A percentile compares a stretch with the other conserved stretches of the same genome.
phyloP scores from a whole-genome alignment of 2,888 invertebrate genomes.

The Drosophila multiciliata region DNA sequence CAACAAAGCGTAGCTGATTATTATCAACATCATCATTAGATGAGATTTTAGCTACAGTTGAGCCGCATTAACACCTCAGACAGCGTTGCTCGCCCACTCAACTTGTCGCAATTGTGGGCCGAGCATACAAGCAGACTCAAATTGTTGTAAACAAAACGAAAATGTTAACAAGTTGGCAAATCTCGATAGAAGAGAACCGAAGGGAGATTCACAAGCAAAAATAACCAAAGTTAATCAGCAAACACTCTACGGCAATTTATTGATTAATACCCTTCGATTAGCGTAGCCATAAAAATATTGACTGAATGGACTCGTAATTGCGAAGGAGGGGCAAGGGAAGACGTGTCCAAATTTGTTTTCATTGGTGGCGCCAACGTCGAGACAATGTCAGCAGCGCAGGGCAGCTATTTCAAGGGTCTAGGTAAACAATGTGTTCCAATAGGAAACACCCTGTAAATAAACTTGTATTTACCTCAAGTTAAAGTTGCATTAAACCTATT shows the following conservation, averaged over 20 bases:
- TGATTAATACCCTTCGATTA: constrained; percentile 77
- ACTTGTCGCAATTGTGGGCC: constrained; percentile 32
- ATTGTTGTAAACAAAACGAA: constrained; percentile 60
- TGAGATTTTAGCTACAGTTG: constrained; percentile 27
- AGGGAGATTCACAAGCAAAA: constrained; percentile 31
- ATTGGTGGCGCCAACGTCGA: constrained; percentile 38
- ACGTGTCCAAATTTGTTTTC: constrained; percentile 49
- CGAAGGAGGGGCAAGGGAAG: background rate
- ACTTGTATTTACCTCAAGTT: background rate
- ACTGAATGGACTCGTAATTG: constrained; percentile 13
- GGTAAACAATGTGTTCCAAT: background rate
- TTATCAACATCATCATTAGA: constrained; percentile 12
- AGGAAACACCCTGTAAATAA: constrained; percentile 19
- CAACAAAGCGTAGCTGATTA: constrained; percentile 9
- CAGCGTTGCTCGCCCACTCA: constrained; percentile 39
- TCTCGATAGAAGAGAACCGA: constrained; percentile 26
- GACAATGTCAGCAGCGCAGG: constrained; percentile 13
- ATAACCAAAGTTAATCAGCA: constrained; percentile 73
- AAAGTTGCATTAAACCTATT: background rate
- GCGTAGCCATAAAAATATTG: constrained; percentile 50
- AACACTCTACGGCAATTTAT: constrained; percentile 71
- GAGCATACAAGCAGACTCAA: constrained; percentile 16
- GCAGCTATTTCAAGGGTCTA: constrained; percentile 12
- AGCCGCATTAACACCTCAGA: constrained; percentile 62
- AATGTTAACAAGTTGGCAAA: constrained; percentile 49